phyloP scores from a whole-genome alignment of 2,797 vertebrate species.

The Girardinus metallicus region DNA sequence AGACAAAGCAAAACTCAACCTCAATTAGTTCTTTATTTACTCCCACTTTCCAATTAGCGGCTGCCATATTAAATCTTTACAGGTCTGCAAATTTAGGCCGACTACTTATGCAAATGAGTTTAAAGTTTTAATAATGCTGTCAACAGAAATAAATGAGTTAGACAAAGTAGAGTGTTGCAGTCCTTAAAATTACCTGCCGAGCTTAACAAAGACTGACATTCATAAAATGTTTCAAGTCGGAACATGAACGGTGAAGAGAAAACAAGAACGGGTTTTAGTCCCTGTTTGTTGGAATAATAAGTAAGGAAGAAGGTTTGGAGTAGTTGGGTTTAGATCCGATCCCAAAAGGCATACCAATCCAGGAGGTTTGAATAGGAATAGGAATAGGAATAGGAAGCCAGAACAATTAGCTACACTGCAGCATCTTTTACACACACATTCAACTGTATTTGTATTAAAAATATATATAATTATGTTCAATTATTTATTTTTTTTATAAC shows the following conservation, averaged over 20 bases:
- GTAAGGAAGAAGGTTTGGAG: neutral
- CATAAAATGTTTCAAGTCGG: slow-evolving; percentile 19
- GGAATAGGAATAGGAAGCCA: neutral
- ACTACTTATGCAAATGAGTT: slow-evolving; percentile 73
- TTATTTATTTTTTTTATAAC: too few species aligned
- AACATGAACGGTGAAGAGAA: slow-evolving; percentile 13
- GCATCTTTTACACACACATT: neutral
- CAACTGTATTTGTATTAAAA: neutral
- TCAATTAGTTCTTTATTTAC: slow-evolving; percentile 52
- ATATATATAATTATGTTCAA: too few species aligned
- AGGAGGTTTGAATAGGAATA: neutral
- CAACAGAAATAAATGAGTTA: slow-evolving; percentile 57
- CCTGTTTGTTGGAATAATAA: neutral
- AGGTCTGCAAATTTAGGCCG: slow-evolving; percentile 60
- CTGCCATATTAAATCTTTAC: slow-evolving; percentile 67
- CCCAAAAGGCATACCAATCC: neutral
- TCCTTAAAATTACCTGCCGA: slow-evolving; percentile 28
- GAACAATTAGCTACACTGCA: neutral
- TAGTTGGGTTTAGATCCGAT: neutral
- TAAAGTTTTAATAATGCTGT: slow-evolving; percentile 70
- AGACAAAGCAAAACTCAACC: slow-evolving; percentile 38
- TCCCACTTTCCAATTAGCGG: slow-evolving; percentile 67
- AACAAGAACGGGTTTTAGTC: neutral
- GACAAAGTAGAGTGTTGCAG: slow-evolving; percentile 29
- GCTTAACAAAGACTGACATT: slow-evolving; percentile 42